A percentile compares a stretch with the other conserved stretches of the same genome.
Evolutionary conservation across 92 coral and sea anemone species (phyloP).

Genomic region (Phenganax marumi): DNA sequence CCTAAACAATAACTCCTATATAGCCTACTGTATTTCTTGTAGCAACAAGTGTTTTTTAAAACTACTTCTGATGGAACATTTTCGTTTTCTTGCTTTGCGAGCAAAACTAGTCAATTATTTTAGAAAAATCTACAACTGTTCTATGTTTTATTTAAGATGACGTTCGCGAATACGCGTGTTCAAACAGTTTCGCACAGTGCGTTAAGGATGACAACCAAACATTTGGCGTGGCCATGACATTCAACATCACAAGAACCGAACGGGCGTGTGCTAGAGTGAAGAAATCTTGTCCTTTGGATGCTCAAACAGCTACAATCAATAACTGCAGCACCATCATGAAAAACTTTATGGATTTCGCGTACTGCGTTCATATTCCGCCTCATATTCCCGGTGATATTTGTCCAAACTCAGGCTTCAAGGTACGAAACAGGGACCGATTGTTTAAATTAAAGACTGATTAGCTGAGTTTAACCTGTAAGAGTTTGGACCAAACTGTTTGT

Average conservation of each 20-base stretch:
- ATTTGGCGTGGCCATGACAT: slow-evolving; percentile 9
- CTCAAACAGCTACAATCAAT: not conserved
- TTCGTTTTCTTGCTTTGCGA: too few relatives aligned
- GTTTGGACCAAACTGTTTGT: too few relatives aligned
- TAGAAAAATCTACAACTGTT: too few relatives aligned
- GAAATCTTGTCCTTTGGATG: not conserved
- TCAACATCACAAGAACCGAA: slow-evolving; percentile 1
- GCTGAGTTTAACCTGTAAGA: not conserved
- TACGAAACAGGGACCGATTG: not conserved
- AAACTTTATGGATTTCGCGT: slow-evolving; percentile 16
- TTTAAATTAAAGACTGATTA: not conserved
- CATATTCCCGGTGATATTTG: slow-evolving; percentile 2
- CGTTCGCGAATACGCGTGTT: slow-evolving; percentile 28
- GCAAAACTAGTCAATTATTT: too few relatives aligned
- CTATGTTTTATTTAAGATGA: not conserved
- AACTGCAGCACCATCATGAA: slow-evolving; percentile 33
- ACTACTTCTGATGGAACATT: too few relatives aligned
- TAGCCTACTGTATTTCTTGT: too few relatives aligned
- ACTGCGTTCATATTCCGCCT: slow-evolving; percentile 7
- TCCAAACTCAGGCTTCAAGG: slow-evolving; percentile 7
- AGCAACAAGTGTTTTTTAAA: too few relatives aligned
- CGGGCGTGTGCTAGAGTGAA: slow-evolving; percentile 26
- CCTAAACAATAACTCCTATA: too few relatives aligned
- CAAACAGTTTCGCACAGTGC: slow-evolving; percentile 22
- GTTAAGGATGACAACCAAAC: not conserved